phyloP scores from a whole-genome alignment of 2,888 invertebrate species.

The Cataglyphis cursor region DNA sequence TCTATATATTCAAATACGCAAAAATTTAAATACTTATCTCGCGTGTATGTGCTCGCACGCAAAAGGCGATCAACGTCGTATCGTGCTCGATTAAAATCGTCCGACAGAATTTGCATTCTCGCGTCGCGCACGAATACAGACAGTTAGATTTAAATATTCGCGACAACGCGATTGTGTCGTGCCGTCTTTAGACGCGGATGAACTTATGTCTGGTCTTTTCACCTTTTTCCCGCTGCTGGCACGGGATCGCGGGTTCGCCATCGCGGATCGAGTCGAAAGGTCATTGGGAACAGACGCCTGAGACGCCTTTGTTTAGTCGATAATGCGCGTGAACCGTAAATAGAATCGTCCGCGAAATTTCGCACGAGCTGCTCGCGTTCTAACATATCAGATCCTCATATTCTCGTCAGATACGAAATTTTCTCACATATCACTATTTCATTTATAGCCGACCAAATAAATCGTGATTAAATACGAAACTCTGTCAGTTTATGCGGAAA shows the following conservation, averaged over 20 bases:
- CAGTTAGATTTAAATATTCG: constrained; percentile 42
- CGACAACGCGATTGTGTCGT: constrained; percentile 59
- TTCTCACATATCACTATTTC: neutral
- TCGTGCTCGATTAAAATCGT: constrained; percentile 28
- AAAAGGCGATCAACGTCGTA: constrained; percentile 6
- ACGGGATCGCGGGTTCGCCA: constrained; percentile 43
- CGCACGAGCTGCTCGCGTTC: constrained; percentile 13
- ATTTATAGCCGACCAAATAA: neutral
- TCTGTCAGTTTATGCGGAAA: neutral
- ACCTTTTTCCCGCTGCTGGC: constrained; percentile 65
- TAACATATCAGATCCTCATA: neutral
- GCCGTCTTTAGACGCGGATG: constrained; percentile 62
- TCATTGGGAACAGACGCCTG: constrained; percentile 63
- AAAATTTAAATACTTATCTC: constrained; percentile 37
- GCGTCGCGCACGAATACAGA: constrained; percentile 36
- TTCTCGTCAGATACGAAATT: neutral
- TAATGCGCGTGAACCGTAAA: constrained; percentile 61
- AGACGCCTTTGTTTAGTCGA: constrained; percentile 64
- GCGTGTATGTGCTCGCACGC: neutral
- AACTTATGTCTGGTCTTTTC: constrained; percentile 72
- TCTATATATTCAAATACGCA: constrained; percentile 15
- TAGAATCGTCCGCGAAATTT: constrained; percentile 68
- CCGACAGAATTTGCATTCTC: constrained; percentile 58
- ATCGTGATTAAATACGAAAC: neutral
- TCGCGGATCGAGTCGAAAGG: constrained; percentile 70